Percentiles rank a stretch among this genome's conserved stretches.
Evolutionary conservation across 2,797 vertebrate genomes (phyloP).

Genomic region (Thalassophryne amazonica): DNA sequence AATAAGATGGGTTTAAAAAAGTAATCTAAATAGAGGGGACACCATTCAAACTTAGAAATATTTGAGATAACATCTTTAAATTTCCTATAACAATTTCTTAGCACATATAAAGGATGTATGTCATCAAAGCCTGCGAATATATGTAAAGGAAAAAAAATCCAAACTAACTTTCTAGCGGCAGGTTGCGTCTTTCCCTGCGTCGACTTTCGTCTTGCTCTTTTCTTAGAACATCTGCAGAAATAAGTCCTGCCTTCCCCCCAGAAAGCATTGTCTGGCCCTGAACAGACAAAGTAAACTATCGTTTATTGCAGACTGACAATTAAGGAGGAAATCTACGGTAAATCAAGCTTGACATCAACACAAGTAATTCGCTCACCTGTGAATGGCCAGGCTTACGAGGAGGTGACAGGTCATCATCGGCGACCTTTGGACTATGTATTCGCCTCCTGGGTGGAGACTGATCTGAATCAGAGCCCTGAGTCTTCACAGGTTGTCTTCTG

Average conservation of each 20-base stretch:
- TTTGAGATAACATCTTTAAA: too few relatives aligned
- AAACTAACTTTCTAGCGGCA: conserved; percentile 83
- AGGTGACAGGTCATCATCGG: conserved; percentile 75
- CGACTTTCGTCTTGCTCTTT: conserved; percentile 85
- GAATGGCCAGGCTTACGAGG: conserved; percentile 59
- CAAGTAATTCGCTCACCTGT: conserved; percentile 39
- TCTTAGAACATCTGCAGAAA: conserved; percentile 82
- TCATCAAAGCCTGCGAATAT: background rate
- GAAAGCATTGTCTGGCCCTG: conserved; percentile 82
- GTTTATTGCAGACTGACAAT: too few relatives aligned
- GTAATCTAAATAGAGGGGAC: background rate
- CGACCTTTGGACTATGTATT: conserved; percentile 9
- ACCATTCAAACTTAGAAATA: background rate
- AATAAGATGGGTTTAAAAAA: conserved; percentile 8
- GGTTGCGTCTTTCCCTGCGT: conserved; percentile 73
- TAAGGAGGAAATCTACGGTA: background rate
- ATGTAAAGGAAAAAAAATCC: conserved; percentile 1
- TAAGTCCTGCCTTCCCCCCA: conserved; percentile 83
- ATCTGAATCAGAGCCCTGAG: conserved; percentile 68
- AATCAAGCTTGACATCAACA: background rate
- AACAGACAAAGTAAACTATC: too few relatives aligned
- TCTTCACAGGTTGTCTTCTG: too few relatives aligned
- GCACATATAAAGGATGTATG: too few relatives aligned
- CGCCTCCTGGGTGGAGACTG: conserved; percentile 77
- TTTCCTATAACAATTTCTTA: too few relatives aligned